Base-by-base conservation (phyloP, 1,140 invertebrate genomes). In the Heliconius congener region DNA sequence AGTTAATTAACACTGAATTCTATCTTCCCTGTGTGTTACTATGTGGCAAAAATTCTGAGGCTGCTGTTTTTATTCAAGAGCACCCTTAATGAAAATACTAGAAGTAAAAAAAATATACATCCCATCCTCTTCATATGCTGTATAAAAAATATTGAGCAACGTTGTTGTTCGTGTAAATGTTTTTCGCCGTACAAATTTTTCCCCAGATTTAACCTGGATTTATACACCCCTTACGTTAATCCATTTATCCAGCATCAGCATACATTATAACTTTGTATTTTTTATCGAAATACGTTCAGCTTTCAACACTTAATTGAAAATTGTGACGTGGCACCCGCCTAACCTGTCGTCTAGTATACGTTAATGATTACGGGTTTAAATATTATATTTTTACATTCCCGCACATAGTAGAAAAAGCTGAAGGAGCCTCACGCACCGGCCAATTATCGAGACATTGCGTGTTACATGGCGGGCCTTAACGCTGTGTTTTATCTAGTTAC, bases 31-130 rank as follows among this genome's bases (percentile, higher is more conserved):
- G 6, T 34, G 34, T 42, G 9, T 42, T 2, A 13, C 11, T 37
- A 46, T 13, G 42, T 3, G 11, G 4, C 3, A 42, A 13, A 42
- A 13, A 42, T 3, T 42, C 11, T 42, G 1, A 4, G 13, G 11
- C 11, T 42, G 42, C 9, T 42, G 11, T 42, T 42, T 46, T 46
- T 46, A 4, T 46, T 13, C 13, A 55, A 8, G 19, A 55, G 18
- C 18, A 18, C 50, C 52, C 1, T 55, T 55, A 55, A 55, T 55
- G 52, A 60, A 60, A 27, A 60, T 60, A 23, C n/a, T 60, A 60
- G 57, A 60, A 77, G 76, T 46, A 70, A 77, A 83, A 37, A 78
- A 60, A 60, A 60, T 27, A 23, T 4, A 46, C 42, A 46, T 16
- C 42, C 42, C 42, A 27, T 66, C 23, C 23, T 27, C 60, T 27